Evolutionary conservation across 2,797 vertebrate genomes (phyloP).

Genomic region (Catostomus latipinnis): DNA sequence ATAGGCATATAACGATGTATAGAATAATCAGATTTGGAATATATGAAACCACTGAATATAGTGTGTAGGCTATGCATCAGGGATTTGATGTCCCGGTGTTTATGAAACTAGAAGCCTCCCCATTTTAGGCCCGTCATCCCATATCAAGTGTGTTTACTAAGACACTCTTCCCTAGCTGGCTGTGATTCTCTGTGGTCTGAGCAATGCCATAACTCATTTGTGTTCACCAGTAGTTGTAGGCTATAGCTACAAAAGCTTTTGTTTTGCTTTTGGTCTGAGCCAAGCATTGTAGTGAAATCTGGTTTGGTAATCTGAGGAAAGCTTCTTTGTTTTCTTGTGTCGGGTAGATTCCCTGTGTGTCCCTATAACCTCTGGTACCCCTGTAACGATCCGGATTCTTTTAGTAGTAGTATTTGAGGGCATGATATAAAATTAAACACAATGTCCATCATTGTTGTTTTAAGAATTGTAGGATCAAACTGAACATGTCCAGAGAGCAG

Average conservation of each 20-base stretch:
- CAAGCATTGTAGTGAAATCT: constrained; percentile 37
- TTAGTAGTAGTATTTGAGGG: neutral
- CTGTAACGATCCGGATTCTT: neutral
- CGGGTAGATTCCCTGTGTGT: constrained; percentile 33
- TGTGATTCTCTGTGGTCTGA: constrained; percentile 26
- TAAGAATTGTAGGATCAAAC: no score
- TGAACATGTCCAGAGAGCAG: no score
- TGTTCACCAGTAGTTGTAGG: constrained; percentile 13
- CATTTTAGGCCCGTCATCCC: constrained; percentile 27
- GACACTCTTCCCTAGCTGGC: constrained; percentile 3
- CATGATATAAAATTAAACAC: neutral
- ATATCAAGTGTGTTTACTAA: constrained; percentile 31
- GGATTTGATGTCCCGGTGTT: constrained; percentile 3
- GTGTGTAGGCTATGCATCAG: no score
- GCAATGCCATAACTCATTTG: constrained; percentile 31
- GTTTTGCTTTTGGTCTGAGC: constrained; percentile 29
- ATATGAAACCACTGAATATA: no score
- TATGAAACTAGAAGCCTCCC: constrained; percentile 1
- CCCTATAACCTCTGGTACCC: neutral
- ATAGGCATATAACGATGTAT: no score
- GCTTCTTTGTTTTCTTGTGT: constrained; percentile 16
- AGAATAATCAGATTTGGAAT: no score
- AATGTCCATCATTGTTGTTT: no score
- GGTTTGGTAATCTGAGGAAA: constrained; percentile 48
- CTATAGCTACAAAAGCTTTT: neutral